phyloP scores from a whole-genome alignment of 2,797 vertebrate species.

The Mus caroli region DNA sequence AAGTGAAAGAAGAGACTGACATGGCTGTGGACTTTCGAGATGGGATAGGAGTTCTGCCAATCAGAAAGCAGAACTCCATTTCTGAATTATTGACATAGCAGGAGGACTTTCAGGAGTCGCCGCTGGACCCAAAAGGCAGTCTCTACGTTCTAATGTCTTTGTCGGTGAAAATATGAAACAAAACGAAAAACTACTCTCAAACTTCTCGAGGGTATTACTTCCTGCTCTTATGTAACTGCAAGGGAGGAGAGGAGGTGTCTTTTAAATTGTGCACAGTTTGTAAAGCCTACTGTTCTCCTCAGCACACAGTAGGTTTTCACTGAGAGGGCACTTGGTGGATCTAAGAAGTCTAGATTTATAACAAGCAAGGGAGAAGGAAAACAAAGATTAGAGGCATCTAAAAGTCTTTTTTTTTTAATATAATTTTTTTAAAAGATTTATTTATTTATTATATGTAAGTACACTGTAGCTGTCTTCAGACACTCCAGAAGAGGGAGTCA shows the following conservation, averaged over 20 bases:
- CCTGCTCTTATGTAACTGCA: not conserved
- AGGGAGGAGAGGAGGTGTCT: not conserved
- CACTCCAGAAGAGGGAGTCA: no score
- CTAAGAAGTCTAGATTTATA: not conserved
- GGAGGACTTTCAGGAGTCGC: not conserved
- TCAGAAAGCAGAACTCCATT: slow-evolving; percentile 34
- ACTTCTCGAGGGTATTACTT: not conserved
- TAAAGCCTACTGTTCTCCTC: not conserved
- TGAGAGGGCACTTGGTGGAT: not conserved
- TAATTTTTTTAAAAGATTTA: no score
- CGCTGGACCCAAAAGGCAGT: not conserved
- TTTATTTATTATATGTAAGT: no score
- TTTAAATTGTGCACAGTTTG: not conserved
- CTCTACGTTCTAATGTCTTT: not conserved
- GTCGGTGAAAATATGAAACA: not conserved
- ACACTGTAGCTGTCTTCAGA: no score
- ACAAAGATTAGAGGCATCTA: not conserved
- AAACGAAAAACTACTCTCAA: not conserved
- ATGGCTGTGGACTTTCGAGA: not conserved
- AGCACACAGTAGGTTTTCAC: not conserved
- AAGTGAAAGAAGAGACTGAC: not conserved
- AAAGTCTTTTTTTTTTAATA: no score
- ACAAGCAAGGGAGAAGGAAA: not conserved
- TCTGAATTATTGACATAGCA: not conserved
- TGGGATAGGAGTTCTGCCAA: not conserved